Evolutionary conservation across 2,113 vertebrate genomes (phyloP), one percentile per base, ranked within the genome.

Genomic region (Falcunculus frontatus): DNA sequence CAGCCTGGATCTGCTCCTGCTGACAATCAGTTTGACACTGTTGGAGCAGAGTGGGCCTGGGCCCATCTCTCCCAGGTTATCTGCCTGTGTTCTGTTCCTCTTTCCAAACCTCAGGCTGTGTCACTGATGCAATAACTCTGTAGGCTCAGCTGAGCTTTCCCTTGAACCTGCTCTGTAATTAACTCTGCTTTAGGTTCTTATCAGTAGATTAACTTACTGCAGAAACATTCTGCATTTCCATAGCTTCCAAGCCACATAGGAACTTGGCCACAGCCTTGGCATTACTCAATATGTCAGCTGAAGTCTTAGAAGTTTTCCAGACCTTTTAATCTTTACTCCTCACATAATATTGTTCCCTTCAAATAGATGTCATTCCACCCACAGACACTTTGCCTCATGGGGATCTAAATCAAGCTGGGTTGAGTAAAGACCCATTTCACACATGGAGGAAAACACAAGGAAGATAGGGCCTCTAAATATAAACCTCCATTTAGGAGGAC

Each of bases 121-220:
- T 11, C 76, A 46, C 41, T 90, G 83, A 55, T 69, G 83, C 69
- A 95, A 74, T n/a, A 68, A 33, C 49, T 64, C 44, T 10, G 39
- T 15, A 72, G 73, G 89, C 73, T 95, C 86, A 67, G 76, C 55
- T 3, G 25, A 92, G 94, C 80, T 81, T 92, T 87, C 74, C 89
- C 93, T 94, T 90, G 89, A 95, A 89, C 81, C 69, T 82, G 33
- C 53, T 89, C 90, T 96, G 74, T 74, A 95, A 96, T 96, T 96
- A 95, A 87, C 80, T 44, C 92, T 63, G 63, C 32, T 90, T 96
- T 29, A 74, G 76, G 39, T 70, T 89, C 95, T 97, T 96, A 96
- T 96, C 95, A 95, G 84, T 60, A 91, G 94, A 94, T 92, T 75
- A 90, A 88, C 50, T 55, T 91, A 30, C 49, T 78, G 64, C 92